Conservation (phyloP, 2,797 vertebrate genomes). For the Sebastes itinus region DNA sequence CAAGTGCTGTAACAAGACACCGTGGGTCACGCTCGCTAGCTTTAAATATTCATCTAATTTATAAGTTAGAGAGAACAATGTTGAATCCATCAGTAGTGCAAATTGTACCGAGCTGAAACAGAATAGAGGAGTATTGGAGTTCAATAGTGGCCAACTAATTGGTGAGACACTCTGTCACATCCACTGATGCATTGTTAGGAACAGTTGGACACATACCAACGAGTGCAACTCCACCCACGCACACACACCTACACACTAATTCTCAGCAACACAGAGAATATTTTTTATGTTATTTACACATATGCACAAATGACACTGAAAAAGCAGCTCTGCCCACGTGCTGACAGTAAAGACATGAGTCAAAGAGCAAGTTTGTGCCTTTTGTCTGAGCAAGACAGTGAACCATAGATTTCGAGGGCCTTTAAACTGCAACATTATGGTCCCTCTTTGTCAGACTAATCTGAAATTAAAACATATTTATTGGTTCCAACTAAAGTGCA, state of each 20-base stretch:
- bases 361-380: neutral
- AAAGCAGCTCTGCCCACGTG: too few relatives aligned
- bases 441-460: neutral
- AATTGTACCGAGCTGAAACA: constrained; percentile 16
- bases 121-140: neutral
- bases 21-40: constrained; percentile 17
- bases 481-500: neutral
- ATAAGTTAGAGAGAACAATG: neutral
- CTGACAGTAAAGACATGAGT: neutral
- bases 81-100: constrained; percentile 16
- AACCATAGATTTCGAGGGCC: neutral
- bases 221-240: constrained; percentile 17
- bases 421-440: neutral
- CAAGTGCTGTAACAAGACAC: neutral
- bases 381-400: neutral
- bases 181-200: constrained; percentile 13
- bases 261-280: neutral
- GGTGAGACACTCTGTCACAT: constrained; percentile 7
- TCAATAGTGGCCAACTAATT: constrained; percentile 35
- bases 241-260: constrained; percentile 15
- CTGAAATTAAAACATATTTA: neutral
- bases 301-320: neutral
- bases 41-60: constrained; percentile 26
- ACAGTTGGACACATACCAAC: neutral
- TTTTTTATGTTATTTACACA: neutral